These are phyloP conservation scores for Drosophila leonis DNA, from an alignment of 2,888 invertebrate genomes.

Conservation along the genomic window DNA sequence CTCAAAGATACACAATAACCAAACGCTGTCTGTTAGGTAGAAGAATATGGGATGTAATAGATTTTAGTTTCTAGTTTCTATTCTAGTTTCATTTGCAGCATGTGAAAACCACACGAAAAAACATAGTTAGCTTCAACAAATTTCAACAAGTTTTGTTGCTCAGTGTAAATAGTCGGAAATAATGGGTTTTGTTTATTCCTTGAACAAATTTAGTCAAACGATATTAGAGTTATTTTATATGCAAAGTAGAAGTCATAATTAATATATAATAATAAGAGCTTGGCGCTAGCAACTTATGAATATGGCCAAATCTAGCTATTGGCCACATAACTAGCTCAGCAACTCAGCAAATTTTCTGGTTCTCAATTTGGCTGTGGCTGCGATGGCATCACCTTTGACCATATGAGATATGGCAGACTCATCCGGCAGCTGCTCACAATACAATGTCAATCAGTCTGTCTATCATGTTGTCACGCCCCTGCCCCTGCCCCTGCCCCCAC, in stretches of 20 bases:
- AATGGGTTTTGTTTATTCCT: too few species aligned
- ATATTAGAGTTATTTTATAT: background rate
- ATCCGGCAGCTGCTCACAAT: constrained; percentile 68
- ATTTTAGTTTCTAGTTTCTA: too few species aligned
- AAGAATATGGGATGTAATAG: too few species aligned
- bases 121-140: too few species aligned
- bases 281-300: background rate
- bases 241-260: background rate
- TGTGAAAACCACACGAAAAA: too few species aligned
- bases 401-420: background rate
- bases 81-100: too few species aligned
- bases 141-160: too few species aligned
- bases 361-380: background rate
- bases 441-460: constrained; percentile 66
- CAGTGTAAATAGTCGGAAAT: too few species aligned
- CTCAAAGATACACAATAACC: too few species aligned
- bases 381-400: constrained; percentile 28
- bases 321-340: background rate
- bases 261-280: background rate
- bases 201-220: background rate
- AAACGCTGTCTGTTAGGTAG: too few species aligned
- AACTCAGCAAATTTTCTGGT: background rate
- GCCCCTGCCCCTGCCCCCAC: background rate
- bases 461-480: background rate
- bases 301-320: constrained; percentile 15